A percentile compares a stretch with the other conserved stretches of the same genome.
Conservation (phyloP, 2,113 vertebrate species). For the Oxygymnocypris stewartii region DNA sequence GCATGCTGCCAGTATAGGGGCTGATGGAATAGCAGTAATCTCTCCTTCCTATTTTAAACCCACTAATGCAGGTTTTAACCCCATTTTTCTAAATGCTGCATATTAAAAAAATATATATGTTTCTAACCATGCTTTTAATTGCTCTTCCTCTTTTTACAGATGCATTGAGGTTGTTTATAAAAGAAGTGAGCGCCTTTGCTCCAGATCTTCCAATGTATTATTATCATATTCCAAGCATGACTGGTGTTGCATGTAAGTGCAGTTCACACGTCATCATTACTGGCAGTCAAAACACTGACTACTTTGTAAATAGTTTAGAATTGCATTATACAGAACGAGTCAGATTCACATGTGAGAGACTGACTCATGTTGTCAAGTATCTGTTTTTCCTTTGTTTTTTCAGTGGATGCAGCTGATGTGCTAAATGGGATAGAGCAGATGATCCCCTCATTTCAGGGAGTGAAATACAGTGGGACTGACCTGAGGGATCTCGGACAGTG, state of each 20-base stretch:
- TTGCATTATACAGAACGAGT: neutral
- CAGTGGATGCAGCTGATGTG: conserved; percentile 83
- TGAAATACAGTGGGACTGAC: conserved; percentile 87
- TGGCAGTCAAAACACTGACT: neutral
- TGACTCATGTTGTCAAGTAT: neutral
- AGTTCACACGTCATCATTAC: neutral
- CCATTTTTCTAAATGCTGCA: neutral
- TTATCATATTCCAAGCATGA: conserved; percentile 88
- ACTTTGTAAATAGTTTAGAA: neutral
- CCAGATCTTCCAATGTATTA: conserved; percentile 89
- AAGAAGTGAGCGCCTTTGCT: conserved; percentile 81
- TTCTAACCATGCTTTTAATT: neutral
- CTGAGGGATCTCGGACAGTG: conserved; percentile 92
- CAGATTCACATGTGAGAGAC: neutral
- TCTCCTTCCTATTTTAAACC: conserved; percentile 90
- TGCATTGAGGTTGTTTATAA: conserved; percentile 78
- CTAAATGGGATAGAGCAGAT: conserved; percentile 79
- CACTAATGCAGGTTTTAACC: conserved; percentile 74
- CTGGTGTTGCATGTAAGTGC: conserved; percentile 85
- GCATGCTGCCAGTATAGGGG: conserved; percentile 82
- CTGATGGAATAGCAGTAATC: conserved; percentile 86
- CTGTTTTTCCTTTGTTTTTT: conserved; percentile 3
- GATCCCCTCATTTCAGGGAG: conserved; percentile 88
- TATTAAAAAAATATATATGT: too few relatives aligned
- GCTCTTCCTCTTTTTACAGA: conserved; percentile 42